Base-by-base conservation (phyloP, 2,797 vertebrate species). In the Euphonia xanthogaster region DNA sequence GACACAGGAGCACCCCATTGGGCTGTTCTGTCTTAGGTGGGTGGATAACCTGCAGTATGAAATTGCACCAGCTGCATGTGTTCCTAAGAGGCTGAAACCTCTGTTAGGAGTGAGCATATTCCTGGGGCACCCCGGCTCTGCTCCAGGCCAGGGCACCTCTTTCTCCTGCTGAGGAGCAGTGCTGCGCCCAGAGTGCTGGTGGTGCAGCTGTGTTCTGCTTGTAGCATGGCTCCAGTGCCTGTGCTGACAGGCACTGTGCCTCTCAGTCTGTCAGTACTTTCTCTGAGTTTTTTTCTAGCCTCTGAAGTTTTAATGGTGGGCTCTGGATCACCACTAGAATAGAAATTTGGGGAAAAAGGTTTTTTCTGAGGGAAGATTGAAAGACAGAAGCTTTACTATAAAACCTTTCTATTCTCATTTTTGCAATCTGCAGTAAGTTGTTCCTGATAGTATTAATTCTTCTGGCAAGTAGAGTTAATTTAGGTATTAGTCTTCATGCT, bases 381-480 rank as follows among this genome's bases (percentile, higher is more conserved):
- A 91, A 86, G 66, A 78, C 10, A 55, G 66, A 74, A 73, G 40
- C 37, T 86, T 88, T 90, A 24, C 65, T 62, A 1, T 58, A 73
- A 88, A 77, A 42, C 44, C 33, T 90, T 90, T 78, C 28, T 78
- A 30, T 81, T 94, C 80, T 86, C 14, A 23, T 71, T 92, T 87
- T 86, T 74, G 53, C 23, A 88, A 30, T 67, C 23, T 76, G 44
- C 58, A 90, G 3, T 84, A 86, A 94, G 60, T 90, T 91, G 45
- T 93, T 94, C 73, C 55, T 1, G 4, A 30, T 76, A 63, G 57
- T 88, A 94, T 84, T 94, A 94, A 82, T 95, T 70, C 58, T 92
- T 91, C 48, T 92, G 79, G 79, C 76, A 90, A 68, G 51, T 78
- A 42, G 66, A 86, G 70, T 86, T 95, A 94, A 89, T 95, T 95